Conservation (phyloP, 2,888 invertebrate genomes). For the Pterobdella sp. region DNA sequence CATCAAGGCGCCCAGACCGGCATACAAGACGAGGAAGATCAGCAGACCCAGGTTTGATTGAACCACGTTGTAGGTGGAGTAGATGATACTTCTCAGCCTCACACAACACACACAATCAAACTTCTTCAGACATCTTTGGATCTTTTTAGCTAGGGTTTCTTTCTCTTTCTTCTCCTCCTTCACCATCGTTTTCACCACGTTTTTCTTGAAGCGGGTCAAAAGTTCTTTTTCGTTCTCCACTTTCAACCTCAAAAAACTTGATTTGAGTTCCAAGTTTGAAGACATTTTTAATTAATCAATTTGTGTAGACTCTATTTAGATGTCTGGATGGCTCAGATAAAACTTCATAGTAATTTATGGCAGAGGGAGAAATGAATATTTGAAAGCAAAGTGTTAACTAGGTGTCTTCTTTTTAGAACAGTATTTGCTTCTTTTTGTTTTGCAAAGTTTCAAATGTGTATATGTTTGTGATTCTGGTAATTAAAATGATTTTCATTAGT, state of each 20-base stretch:
- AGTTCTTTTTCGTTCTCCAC: constrained; percentile 14
- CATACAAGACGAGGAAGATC: constrained; percentile 27
- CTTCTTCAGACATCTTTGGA: neutral
- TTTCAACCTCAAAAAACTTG: constrained; percentile 9
- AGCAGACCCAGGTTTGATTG: constrained; percentile 32
- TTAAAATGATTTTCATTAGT: too few relatives aligned
- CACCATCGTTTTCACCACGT: constrained; percentile 12
- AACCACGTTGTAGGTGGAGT: constrained; percentile 26
- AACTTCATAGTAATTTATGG: too few relatives aligned
- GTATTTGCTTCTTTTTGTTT: too few relatives aligned
- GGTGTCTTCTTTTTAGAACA: too few relatives aligned
- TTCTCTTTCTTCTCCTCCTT: constrained; percentile 1
- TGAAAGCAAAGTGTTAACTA: too few relatives aligned
- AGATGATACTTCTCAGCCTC: constrained; percentile 7
- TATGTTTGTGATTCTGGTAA: too few relatives aligned
- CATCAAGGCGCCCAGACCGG: constrained; percentile 19
- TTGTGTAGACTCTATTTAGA: too few relatives aligned
- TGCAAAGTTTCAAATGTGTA: too few relatives aligned
- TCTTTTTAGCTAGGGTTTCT: neutral
- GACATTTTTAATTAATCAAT: too few relatives aligned
- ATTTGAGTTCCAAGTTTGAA: neutral
- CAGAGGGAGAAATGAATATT: too few relatives aligned
- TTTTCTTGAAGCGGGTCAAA: constrained; percentile 16
- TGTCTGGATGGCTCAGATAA: too few relatives aligned
- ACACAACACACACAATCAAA: constrained; percentile 7